Evolutionary conservation across 2,113 vertebrate species (phyloP).

Genomic region (Corapipo altera): DNA sequence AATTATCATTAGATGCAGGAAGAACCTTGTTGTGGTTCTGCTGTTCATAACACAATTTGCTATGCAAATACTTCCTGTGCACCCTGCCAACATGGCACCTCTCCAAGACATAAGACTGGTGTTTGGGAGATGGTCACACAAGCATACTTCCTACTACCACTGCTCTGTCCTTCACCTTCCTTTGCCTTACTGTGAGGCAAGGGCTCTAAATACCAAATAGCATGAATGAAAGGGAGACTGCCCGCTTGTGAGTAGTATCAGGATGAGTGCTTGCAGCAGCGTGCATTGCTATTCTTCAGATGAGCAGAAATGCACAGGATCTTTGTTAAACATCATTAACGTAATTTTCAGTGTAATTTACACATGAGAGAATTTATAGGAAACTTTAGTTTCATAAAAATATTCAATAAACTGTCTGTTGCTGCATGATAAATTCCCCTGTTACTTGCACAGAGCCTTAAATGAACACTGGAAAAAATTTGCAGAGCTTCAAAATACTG

Average conservation of each 20-base stretch:
- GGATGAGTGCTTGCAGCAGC: background rate
- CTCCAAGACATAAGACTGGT: conserved; percentile 5
- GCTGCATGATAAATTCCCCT: background rate
- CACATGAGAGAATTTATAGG: background rate
- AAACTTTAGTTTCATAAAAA: background rate
- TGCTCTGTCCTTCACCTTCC: conserved; percentile 38
- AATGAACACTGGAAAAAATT: background rate
- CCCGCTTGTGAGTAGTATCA: background rate
- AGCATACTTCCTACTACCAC: conserved; percentile 16
- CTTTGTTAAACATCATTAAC: background rate
- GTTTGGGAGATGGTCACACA: conserved; percentile 24
- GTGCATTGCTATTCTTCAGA: background rate
- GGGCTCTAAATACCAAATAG: background rate
- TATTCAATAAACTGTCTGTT: background rate
- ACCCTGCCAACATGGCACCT: conserved; percentile 24
- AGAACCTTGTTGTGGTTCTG: conserved; percentile 60
- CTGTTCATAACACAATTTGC: conserved; percentile 60
- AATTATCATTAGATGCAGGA: conserved; percentile 55
- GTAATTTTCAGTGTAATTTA: background rate
- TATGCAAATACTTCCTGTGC: conserved; percentile 48
- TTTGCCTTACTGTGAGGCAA: background rate
- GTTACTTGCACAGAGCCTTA: background rate
- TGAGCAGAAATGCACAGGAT: background rate
- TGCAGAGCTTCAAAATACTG: background rate
- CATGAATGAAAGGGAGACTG: background rate